These are phyloP conservation scores for Hemaris fuciformis DNA, from an alignment of 2,888 invertebrate species.

Conservation along the genomic window DNA sequence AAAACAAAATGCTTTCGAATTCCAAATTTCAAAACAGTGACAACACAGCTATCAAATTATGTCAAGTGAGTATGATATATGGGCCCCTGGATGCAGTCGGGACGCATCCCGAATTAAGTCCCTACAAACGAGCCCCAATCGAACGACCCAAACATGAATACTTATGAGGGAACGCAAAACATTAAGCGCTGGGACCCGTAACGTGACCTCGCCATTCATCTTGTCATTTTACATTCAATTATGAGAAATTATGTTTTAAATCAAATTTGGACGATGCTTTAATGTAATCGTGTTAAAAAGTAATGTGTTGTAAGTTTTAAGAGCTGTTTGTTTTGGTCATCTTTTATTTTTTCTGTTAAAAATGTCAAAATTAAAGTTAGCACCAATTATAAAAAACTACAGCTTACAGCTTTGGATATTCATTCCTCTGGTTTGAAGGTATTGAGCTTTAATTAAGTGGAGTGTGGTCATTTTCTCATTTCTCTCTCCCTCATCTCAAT, in stretches of 20 bases:
- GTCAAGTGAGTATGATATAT: constrained; percentile 3
- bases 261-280: background rate
- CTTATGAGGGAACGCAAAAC: background rate
- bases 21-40: background rate
- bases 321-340: background rate
- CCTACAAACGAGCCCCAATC: constrained; percentile 12
- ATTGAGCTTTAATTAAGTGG: background rate
- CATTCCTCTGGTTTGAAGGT: too few relatives aligned
- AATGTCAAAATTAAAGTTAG: background rate
- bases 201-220: background rate
- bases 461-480: too few relatives aligned
- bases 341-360: background rate
- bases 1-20: too few relatives aligned
- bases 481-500: too few relatives aligned
- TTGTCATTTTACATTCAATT: constrained; percentile 6
- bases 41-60: constrained; percentile 2
- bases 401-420: too few relatives aligned
- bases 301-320: background rate
- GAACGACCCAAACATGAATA: constrained; percentile 8
- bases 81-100: constrained; percentile 10
- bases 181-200: constrained; percentile 1
- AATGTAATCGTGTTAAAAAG: background rate
- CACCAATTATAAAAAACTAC: too few relatives aligned
- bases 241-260: background rate
- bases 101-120: constrained; percentile 3